These are phyloP conservation scores for Theodoxus fluviatilis DNA, from an alignment of 2,888 invertebrate species.

Conservation along the genomic window DNA sequence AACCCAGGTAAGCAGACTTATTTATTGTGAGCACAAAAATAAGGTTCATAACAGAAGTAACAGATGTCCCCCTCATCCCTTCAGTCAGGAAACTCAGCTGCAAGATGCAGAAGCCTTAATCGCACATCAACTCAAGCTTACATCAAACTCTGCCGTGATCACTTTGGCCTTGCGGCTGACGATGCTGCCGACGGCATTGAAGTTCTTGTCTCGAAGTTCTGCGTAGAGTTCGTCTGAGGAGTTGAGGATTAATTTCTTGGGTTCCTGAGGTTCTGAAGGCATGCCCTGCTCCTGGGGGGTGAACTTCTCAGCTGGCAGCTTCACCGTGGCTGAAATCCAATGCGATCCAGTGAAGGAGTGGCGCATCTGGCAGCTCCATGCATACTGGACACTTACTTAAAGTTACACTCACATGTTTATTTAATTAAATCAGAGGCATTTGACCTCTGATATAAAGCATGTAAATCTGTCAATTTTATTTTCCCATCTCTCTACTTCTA, in stretches of 20 bases:
- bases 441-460: too few relatives aligned
- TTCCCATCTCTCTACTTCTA: too few relatives aligned
- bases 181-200: constrained; percentile 86
- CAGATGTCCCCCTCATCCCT: too few relatives aligned
- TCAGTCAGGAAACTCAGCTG: too few relatives aligned
- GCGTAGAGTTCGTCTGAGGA: constrained; percentile 87
- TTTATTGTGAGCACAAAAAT: too few relatives aligned
- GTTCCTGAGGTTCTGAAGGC: constrained; percentile 72
- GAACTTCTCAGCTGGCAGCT: constrained; percentile 87
- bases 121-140: too few relatives aligned
- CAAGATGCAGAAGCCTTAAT: too few relatives aligned
- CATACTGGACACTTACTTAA: neutral
- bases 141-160: constrained; percentile 80
- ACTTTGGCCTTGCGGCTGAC: constrained; percentile 86
- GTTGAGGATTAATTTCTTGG: constrained; percentile 79
- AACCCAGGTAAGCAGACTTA: too few relatives aligned
- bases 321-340: constrained; percentile 73
- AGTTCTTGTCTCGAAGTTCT: constrained; percentile 90
- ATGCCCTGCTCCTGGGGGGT: constrained; percentile 74
- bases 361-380: neutral
- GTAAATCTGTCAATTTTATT: too few relatives aligned
- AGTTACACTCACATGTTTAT: too few relatives aligned
- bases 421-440: too few relatives aligned
- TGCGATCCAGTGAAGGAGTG: neutral
- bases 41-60: too few relatives aligned